Percentiles rank a stretch among this genome's conserved stretches.
These are phyloP conservation scores for Drosophila borborema DNA, from an alignment of 2,888 invertebrate genomes.

Conservation along the genomic window DNA sequence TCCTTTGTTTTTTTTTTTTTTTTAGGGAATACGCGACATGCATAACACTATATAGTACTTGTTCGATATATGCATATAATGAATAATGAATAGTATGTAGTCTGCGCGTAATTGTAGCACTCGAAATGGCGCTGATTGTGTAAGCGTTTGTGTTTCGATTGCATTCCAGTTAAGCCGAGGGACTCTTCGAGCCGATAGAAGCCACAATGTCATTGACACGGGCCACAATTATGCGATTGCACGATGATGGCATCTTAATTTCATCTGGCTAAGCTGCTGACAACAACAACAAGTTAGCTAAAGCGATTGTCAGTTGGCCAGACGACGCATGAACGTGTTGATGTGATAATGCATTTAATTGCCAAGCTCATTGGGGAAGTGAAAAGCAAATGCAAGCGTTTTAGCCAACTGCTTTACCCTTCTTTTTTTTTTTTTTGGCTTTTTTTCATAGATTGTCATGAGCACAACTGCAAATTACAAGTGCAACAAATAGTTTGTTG, in stretches of 20 bases:
- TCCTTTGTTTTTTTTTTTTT: not conserved
- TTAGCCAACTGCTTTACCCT: slow-evolving; percentile 30
- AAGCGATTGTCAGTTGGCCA: slow-evolving; percentile 4
- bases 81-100: slow-evolving; percentile 35
- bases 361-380: slow-evolving; percentile 49
- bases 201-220: slow-evolving; percentile 68
- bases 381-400: slow-evolving; percentile 35
- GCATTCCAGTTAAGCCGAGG: slow-evolving; percentile 36
- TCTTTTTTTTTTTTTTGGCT: slow-evolving; percentile 25
- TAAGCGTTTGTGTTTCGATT: slow-evolving; percentile 37
- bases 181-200: slow-evolving; percentile 1
- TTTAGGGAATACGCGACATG: slow-evolving; percentile 43
- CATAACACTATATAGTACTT: slow-evolving; percentile 28
- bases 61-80: slow-evolving; percentile 31
- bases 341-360: slow-evolving; percentile 66
- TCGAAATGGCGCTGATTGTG: slow-evolving; percentile 44
- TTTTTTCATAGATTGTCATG: slow-evolving; percentile 18
- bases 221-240: slow-evolving; percentile 64
- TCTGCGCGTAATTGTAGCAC: slow-evolving; percentile 45
- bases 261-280: slow-evolving; percentile 16
- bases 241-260: slow-evolving; percentile 72
- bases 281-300: not conserved
- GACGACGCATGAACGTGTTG: slow-evolving; percentile 53
- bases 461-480: slow-evolving; percentile 11
- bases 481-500: slow-evolving; percentile 31